phyloP scores from a whole-genome alignment of 2,797 vertebrate genomes.

The Paguma larvata region DNA sequence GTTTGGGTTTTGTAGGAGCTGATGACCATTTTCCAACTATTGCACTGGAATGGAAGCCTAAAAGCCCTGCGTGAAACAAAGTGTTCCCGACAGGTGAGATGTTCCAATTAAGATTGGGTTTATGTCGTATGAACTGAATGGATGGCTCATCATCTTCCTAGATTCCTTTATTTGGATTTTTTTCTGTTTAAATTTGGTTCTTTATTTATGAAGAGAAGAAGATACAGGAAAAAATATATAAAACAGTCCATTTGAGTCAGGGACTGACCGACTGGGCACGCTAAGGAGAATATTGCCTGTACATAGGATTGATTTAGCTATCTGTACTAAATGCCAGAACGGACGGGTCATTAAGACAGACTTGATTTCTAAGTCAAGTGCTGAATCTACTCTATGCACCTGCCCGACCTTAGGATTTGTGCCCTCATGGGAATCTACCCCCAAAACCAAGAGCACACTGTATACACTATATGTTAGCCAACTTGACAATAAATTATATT shows the following conservation, averaged over 20 bases:
- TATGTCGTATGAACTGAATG: not conserved
- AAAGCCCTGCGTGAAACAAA: constrained; percentile 93
- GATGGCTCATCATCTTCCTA: not conserved
- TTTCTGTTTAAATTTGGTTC: not conserved
- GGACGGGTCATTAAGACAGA: not conserved
- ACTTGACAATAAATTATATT: too few species aligned
- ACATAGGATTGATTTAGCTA: not conserved
- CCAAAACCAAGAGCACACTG: too few species aligned
- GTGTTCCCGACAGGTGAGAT: constrained; percentile 93
- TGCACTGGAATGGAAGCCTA: constrained; percentile 96
- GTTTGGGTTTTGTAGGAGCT: constrained; percentile 90
- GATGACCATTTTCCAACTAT: constrained; percentile 96
- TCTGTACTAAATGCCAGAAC: not conserved
- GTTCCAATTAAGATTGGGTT: not conserved
- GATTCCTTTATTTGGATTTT: not conserved
- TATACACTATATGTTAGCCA: too few species aligned
- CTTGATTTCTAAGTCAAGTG: not conserved
- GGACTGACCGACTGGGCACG: not conserved
- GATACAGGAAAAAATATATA: not conserved
- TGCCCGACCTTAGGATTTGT: not conserved
- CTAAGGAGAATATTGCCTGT: not conserved
- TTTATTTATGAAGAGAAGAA: not conserved
- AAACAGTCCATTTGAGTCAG: not conserved
- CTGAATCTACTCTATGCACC: not conserved
- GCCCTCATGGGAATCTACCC: too few species aligned